Conservation (phyloP, 1,140 invertebrate species). For the Palaemon carinicauda region DNA sequence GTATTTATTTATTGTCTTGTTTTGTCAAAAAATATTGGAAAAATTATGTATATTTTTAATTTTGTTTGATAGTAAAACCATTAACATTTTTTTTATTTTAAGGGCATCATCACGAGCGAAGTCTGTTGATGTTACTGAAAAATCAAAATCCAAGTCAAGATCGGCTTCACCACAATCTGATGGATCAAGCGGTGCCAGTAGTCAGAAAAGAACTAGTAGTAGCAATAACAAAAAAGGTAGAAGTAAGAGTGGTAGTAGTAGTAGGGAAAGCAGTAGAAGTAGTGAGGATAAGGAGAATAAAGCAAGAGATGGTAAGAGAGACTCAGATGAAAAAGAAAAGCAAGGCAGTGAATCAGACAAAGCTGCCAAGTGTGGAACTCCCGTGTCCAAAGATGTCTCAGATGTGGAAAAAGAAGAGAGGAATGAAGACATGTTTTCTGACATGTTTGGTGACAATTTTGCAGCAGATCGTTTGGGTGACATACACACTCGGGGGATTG, state of each 20-base stretch:
- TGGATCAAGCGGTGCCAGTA: slow-evolving; percentile 24
- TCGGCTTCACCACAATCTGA: slow-evolving; percentile 25
- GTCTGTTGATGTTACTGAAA: neutral
- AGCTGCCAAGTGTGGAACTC: too few species aligned
- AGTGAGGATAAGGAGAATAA: slow-evolving; percentile 61
- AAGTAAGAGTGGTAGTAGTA: slow-evolving; percentile 63
- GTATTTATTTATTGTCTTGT: neutral
- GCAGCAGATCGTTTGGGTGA: slow-evolving; percentile 53
- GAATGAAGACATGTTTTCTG: slow-evolving; percentile 57
- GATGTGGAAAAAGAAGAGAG: slow-evolving; percentile 47
- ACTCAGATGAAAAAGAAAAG: neutral
- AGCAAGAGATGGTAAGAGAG: too few species aligned
- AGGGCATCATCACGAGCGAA: slow-evolving; percentile 35
- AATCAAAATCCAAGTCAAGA: slow-evolving; percentile 32
- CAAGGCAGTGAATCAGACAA: neutral
- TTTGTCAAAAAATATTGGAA: neutral
- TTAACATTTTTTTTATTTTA: neutral
- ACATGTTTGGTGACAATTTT: slow-evolving; percentile 60
- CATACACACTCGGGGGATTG: slow-evolving; percentile 65
- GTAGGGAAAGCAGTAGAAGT: slow-evolving; percentile 60
- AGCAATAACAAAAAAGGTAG: slow-evolving; percentile 57
- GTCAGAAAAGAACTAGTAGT: slow-evolving; percentile 63
- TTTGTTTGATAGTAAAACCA: neutral
- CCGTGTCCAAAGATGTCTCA: too few species aligned
- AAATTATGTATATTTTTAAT: neutral